Conservation (phyloP, 2,888 invertebrate genomes). For the Metalampra italica region DNA sequence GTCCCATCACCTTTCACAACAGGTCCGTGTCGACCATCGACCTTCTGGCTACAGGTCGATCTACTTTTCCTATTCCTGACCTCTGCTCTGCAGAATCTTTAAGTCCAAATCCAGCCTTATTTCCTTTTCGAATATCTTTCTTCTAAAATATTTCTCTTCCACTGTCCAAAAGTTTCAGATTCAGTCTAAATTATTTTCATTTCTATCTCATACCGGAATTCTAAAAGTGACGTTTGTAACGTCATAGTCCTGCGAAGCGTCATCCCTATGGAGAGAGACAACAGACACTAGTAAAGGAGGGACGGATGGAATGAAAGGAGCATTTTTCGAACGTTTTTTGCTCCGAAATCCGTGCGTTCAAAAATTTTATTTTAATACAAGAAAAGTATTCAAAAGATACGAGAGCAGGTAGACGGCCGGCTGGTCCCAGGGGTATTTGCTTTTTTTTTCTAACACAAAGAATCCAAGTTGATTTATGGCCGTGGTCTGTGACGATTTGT, state of each 20-base stretch:
- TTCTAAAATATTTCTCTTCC: no score
- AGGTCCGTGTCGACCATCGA: no score
- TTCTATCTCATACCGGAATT: constrained; percentile 39
- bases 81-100: no score
- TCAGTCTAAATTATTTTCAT: no score
- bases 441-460: constrained; percentile 68
- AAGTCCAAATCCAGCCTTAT: no score
- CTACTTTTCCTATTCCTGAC: no score
- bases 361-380: constrained; percentile 76
- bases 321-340: constrained; percentile 75
- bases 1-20: no score
- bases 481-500: constrained; percentile 73
- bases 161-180: no score
- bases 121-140: no score
- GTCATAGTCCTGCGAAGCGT: constrained; percentile 36
- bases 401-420: constrained; percentile 67
- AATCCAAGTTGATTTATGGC: constrained; percentile 71
- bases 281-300: constrained; percentile 27
- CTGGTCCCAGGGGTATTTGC: constrained; percentile 59
- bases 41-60: no score
- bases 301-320: constrained; percentile 45
- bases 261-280: constrained; percentile 53
- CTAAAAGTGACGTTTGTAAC: constrained; percentile 42
- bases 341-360: constrained; percentile 67
- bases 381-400: constrained; percentile 74